Evolutionary conservation across 1,140 invertebrate genomes (phyloP).

Genomic region (Drosophila repleta): DNA sequence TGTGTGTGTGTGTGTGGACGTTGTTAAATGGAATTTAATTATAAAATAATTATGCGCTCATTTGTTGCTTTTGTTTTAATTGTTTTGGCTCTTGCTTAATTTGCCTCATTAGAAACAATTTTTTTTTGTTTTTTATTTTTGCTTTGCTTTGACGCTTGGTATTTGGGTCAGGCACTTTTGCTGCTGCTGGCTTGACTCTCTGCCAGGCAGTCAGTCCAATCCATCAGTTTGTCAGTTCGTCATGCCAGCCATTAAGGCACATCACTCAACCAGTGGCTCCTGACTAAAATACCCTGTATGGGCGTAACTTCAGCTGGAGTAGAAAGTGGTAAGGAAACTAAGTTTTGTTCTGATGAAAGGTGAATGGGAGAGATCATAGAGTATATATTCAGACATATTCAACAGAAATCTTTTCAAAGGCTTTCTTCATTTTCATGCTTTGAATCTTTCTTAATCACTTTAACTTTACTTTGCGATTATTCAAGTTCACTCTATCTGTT

Average conservation of each 20-base stretch:
- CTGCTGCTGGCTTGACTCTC: constrained; percentile 30
- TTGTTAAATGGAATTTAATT: constrained; percentile 79
- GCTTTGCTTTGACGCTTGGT: constrained; percentile 25
- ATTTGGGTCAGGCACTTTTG: constrained; percentile 60
- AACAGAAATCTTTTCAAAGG: too few relatives aligned
- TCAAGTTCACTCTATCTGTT: too few relatives aligned
- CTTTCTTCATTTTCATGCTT: too few relatives aligned
- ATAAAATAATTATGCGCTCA: constrained; percentile 80
- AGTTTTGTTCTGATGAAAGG: too few relatives aligned
- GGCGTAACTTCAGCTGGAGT: too few relatives aligned
- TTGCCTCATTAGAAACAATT: constrained; percentile 74
- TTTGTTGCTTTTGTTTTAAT: constrained; percentile 76
- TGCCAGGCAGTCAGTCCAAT: constrained; percentile 12
- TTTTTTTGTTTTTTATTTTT: constrained; percentile 13
- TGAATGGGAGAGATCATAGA: too few relatives aligned
- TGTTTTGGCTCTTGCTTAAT: constrained; percentile 77
- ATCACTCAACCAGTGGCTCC: constrained; percentile 9
- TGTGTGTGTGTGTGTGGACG: constrained; percentile 43
- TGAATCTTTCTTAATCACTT: too few relatives aligned
- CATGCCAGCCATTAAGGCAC: constrained; percentile 30
- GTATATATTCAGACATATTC: too few relatives aligned
- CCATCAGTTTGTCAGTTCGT: constrained; percentile 32
- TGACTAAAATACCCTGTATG: constrained; percentile 3
- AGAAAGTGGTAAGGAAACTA: too few relatives aligned
- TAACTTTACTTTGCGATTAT: too few relatives aligned